phyloP scores from a whole-genome alignment of 2,797 vertebrate species.

The Hoplostethus mediterraneus region DNA sequence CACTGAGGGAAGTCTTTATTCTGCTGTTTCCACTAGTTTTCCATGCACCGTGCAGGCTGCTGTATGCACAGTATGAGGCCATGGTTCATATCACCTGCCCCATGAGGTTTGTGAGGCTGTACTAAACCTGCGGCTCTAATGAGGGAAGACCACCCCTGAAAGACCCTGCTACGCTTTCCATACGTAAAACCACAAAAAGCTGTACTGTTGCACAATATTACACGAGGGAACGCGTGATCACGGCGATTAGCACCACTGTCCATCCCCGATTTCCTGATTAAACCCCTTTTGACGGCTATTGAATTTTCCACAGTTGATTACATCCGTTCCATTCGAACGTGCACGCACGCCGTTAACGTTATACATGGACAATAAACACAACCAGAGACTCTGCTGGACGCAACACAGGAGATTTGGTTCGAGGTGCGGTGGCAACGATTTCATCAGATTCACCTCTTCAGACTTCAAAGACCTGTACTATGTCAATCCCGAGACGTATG shows the following conservation, averaged over 20 bases:
- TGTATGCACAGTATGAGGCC: slow-evolving; percentile 3
- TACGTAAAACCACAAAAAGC: slow-evolving; percentile 69
- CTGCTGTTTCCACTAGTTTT: slow-evolving; percentile 19
- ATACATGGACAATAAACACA: background rate
- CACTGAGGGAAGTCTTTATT: slow-evolving; percentile 33
- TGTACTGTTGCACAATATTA: slow-evolving; percentile 61
- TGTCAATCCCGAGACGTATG: slow-evolving; percentile 58
- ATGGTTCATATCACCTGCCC: slow-evolving; percentile 39
- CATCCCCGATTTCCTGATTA: slow-evolving; percentile 27
- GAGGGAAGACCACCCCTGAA: slow-evolving; percentile 74
- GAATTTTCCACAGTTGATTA: slow-evolving; percentile 28
- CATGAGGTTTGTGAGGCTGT: slow-evolving; percentile 31
- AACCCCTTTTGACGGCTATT: slow-evolving; percentile 28
- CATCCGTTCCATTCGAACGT: background rate
- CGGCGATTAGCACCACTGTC: slow-evolving; percentile 10
- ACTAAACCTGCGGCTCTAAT: slow-evolving; percentile 58
- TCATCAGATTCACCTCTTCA: slow-evolving; percentile 44
- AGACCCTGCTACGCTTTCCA: slow-evolving; percentile 58
- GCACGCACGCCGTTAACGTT: background rate
- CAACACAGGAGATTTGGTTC: slow-evolving; percentile 5
- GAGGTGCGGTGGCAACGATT: slow-evolving; percentile 16
- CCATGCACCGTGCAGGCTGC: slow-evolving; percentile 14
- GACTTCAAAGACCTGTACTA: slow-evolving; percentile 70
- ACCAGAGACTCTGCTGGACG: slow-evolving; percentile 1
- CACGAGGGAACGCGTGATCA: slow-evolving; percentile 17